Base-by-base conservation (phyloP, 1,140 invertebrate genomes). In the Diplogasteroides magnus region DNA sequence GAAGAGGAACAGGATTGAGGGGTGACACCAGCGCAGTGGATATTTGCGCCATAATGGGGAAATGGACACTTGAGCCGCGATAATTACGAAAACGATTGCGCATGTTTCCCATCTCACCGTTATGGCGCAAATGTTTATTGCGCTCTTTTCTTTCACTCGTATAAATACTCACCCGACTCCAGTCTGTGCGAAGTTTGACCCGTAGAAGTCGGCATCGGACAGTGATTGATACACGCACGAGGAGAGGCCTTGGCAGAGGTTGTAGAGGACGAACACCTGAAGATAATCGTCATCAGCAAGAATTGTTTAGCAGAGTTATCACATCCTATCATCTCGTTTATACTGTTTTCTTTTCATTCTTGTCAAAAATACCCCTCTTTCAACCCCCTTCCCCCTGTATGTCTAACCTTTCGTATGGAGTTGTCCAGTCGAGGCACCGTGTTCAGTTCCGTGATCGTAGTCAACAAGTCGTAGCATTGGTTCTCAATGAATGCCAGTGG, bases 221-320 rank as follows among this genome's bases (percentile, higher is more conserved):
- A 99, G 87, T 32, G 93, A 95, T 85, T 98, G 95, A 85, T 98
- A 98, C 73, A 99, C 93, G 85, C 95, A 98, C 13, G 95, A 92
- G 19, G 94, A 97, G 2, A 99, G 85, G 0, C 95, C 94, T 11
- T 97, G 90, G 0, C 93, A 90, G 31, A 98, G 85, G 82, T 98
- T 94, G 61, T 94, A 86, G 26, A 97, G 84, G 13, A 93, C 62
- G 60, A 31, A 70, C 0, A 58, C 32, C 72, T 74, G 32, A 14
- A 69, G 29, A 19, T 26, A 14, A 28, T 26, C 74, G n/a, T n/a
- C 73, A 19, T 11, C 19, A 48, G 25, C 29, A 65, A 13, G n/a
- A n/a, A n/a, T n/a, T n/a, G n/a, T n/a, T n/a, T n/a, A n/a, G n/a
- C n/a, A n/a, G n/a, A n/a, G n/a, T n/a, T n/a, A n/a, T n/a, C n/a